Conservation (phyloP, 2,888 invertebrate species). For the Chrysomela aeneicollis region DNA sequence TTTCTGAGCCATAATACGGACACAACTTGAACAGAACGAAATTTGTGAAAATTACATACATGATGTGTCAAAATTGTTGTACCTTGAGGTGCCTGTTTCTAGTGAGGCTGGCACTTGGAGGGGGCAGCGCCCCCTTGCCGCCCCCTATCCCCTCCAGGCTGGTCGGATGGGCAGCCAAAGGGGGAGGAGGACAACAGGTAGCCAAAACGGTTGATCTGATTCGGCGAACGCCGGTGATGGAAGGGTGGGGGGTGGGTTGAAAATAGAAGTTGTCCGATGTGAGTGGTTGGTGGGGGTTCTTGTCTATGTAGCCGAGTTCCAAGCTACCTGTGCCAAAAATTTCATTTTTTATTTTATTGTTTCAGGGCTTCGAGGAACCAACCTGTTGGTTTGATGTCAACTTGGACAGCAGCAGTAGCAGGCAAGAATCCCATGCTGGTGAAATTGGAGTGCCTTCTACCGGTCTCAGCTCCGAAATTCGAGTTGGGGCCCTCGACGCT, state of each 20-base stretch:
- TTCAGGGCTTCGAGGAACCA: too few species aligned
- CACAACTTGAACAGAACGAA: constrained; percentile 66
- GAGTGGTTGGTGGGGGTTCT: constrained; percentile 58
- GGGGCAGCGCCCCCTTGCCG: constrained; percentile 64
- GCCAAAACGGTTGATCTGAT: constrained; percentile 77
- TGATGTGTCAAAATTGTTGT: too few species aligned
- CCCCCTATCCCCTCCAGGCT: constrained; percentile 76
- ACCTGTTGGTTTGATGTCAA: constrained; percentile 61
- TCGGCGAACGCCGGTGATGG: constrained; percentile 67
- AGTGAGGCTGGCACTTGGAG: constrained; percentile 74
- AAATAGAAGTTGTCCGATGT: constrained; percentile 58
- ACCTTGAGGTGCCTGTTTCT: constrained; percentile 68
- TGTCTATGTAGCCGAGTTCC: constrained; percentile 64
- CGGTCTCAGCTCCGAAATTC: constrained; percentile 39
- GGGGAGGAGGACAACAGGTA: constrained; percentile 72
- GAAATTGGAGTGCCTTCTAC: constrained; percentile 68
- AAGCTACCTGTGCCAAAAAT: constrained; percentile 60
- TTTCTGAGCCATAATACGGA: constrained; percentile 72
- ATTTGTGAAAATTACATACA: background rate
- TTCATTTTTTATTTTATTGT: background rate
- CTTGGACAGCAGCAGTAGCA: constrained; percentile 59
- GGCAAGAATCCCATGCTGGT: constrained; percentile 65
- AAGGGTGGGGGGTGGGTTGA: constrained; percentile 38
- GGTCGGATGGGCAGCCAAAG: constrained; percentile 82
- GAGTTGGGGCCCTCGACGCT: constrained; percentile 57